Conservation (phyloP, 1,140 invertebrate genomes). For the Listronotus bonariensis region DNA sequence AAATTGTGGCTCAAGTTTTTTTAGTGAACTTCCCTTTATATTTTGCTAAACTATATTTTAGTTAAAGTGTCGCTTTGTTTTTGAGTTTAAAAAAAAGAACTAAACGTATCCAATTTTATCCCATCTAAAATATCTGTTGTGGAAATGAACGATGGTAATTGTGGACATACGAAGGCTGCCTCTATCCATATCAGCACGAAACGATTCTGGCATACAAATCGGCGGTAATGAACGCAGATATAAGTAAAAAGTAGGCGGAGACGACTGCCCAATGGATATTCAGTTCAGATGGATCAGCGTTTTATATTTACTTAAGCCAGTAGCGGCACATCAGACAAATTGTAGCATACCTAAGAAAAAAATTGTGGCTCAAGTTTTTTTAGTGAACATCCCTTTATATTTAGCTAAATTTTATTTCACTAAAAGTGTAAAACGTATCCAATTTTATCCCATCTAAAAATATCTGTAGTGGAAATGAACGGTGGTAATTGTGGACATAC, state of each 20-base stretch:
- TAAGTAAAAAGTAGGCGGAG: conserved; percentile 52
- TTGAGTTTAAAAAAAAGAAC: too few relatives aligned
- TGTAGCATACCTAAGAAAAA: background rate
- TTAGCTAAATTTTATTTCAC: too few relatives aligned
- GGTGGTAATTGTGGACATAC: conserved; percentile 47
- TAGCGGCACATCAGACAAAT: conserved; percentile 14
- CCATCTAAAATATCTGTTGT: conserved; percentile 50
- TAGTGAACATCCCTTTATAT: too few relatives aligned
- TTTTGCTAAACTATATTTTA: too few relatives aligned
- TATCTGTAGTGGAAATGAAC: conserved; percentile 50
- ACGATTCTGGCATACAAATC: conserved; percentile 50
- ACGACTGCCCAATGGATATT: conserved; percentile 36
- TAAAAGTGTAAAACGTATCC: too few relatives aligned
- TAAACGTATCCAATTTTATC: too few relatives aligned
- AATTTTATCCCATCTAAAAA: conserved; percentile 22
- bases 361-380: too few relatives aligned
- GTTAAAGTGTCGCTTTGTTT: too few relatives aligned
- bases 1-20: too few relatives aligned
- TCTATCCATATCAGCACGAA: conserved; percentile 51
- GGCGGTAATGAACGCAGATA: conserved; percentile 48
- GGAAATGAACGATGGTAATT: conserved; percentile 47
- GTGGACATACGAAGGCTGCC: conserved; percentile 50
- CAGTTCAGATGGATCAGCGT: conserved; percentile 28
- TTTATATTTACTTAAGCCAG: conserved; percentile 26
- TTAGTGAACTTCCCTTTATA: too few relatives aligned